Evolutionary conservation across 2,113 vertebrate species (phyloP).

Genomic region (Drymodes brunneopygia): DNA sequence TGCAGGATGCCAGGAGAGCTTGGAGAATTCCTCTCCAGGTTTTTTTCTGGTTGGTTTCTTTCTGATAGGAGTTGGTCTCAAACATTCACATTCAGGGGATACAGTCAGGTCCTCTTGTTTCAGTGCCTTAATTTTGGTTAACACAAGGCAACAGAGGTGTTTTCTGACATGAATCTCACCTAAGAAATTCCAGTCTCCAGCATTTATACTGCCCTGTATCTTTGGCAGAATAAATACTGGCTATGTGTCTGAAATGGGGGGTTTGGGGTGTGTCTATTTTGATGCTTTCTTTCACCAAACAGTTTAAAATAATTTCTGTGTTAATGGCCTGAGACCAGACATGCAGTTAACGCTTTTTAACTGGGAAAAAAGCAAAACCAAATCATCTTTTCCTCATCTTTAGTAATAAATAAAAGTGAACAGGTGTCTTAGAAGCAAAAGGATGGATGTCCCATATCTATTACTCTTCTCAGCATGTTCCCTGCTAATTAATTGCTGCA

Average conservation of each 20-base stretch:
- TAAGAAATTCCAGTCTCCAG: neutral
- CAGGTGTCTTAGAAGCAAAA: neutral
- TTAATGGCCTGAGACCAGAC: neutral
- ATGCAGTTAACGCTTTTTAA: neutral
- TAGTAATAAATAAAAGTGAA: neutral
- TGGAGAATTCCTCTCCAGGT: neutral
- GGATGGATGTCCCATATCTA: neutral
- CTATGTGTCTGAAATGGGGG: neutral
- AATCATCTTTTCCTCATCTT: neutral
- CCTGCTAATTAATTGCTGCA: conserved; percentile 5
- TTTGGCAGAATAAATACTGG: neutral
- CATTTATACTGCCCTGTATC: neutral
- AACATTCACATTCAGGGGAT: neutral
- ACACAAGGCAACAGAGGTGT: neutral
- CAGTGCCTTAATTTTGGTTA: neutral
- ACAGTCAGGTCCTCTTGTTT: neutral
- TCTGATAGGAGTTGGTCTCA: neutral
- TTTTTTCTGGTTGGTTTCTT: neutral
- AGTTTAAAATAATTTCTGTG: neutral
- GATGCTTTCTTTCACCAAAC: neutral
- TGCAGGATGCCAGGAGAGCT: neutral
- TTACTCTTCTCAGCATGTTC: neutral
- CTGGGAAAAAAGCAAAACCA: neutral
- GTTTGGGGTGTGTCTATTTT: accelerated
- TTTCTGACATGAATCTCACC: neutral